These are phyloP conservation scores for Mus spicilegus DNA, from an alignment of 2,113 vertebrate species.

Conservation along the genomic window DNA sequence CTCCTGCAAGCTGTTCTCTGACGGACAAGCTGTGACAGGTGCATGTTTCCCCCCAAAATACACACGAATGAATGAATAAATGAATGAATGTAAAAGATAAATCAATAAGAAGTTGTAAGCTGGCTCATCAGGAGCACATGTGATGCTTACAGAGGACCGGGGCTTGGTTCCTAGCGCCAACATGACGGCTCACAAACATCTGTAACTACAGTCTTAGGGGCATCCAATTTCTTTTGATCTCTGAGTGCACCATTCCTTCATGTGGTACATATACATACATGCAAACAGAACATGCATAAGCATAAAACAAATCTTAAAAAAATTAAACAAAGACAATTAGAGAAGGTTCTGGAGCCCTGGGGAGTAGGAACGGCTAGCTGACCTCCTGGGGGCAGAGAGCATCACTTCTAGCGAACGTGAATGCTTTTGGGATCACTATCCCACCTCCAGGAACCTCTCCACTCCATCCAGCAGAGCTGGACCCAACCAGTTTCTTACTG, in stretches of 20 bases:
- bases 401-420: background rate
- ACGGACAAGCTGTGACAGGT: background rate
- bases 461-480: background rate
- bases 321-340: background rate
- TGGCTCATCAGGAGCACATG: background rate
- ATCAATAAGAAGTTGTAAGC: background rate
- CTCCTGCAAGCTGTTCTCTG: background rate
- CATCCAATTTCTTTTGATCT: background rate
- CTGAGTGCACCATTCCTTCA: background rate
- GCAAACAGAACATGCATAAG: background rate
- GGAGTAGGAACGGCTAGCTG: background rate
- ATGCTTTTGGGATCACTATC: background rate
- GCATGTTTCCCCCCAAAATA: no score
- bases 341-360: background rate
- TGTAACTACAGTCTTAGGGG: background rate
- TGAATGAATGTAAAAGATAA: background rate
- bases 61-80: background rate
- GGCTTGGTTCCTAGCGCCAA: background rate
- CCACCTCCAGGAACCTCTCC: background rate
- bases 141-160: background rate
- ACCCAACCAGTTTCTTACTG: background rate
- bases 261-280: background rate
- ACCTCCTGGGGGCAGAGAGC: background rate
- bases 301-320: background rate
- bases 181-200: background rate